Conservation (phyloP, 2,888 invertebrate species). For the Icerya purchasi region DNA sequence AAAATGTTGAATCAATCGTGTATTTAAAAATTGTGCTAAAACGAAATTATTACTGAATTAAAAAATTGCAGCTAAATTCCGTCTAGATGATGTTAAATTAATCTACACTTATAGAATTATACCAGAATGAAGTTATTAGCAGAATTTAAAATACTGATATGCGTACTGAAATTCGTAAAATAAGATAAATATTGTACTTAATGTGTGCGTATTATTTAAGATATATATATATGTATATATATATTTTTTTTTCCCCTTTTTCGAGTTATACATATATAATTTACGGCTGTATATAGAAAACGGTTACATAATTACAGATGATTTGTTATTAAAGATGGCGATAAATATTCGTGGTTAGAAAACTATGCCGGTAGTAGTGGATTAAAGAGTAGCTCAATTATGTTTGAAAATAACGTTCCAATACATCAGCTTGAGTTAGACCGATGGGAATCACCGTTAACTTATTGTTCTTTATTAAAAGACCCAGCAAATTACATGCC, state of each 20-base stretch:
- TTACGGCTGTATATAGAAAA: background rate
- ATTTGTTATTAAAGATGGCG: conserved; percentile 24
- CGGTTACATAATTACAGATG: background rate
- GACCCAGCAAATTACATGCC: conserved; percentile 64
- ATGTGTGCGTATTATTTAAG: background rate
- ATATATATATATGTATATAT: background rate
- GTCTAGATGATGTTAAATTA: no score
- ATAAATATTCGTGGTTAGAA: conserved; percentile 40
- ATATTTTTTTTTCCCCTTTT: no score
- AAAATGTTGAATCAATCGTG: no score
- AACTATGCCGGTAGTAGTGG: conserved; percentile 44
- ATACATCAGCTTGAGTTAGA: conserved; percentile 36
- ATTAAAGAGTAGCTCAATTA: conserved; percentile 25
- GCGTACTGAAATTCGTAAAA: no score
- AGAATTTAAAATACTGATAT: no score
- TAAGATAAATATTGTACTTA: no score
- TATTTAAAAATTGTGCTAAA: no score
- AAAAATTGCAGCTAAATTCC: no score
- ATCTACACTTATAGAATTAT: no score
- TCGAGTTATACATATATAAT: background rate
- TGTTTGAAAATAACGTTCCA: conserved; percentile 18
- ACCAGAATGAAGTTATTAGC: no score
- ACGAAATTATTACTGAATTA: no score
- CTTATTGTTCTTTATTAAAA: conserved; percentile 49
- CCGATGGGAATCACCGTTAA: conserved; percentile 28